Evolutionary conservation across 2,113 vertebrate genomes (phyloP).

Genomic region (Heloderma charlesbogerti): DNA sequence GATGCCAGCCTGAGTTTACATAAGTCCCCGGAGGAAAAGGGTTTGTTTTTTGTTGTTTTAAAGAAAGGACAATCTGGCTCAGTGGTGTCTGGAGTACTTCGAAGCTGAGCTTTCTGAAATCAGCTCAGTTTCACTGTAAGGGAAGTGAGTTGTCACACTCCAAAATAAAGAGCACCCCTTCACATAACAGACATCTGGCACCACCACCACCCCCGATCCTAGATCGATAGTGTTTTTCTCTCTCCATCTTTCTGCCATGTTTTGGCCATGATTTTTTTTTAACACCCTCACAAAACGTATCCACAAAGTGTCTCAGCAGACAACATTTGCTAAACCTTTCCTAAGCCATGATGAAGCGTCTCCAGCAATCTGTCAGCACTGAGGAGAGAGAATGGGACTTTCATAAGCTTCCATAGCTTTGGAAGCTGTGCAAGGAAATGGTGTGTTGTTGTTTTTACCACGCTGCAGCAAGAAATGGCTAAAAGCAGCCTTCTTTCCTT

Average conservation of each 20-base stretch:
- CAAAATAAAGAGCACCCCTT: not conserved
- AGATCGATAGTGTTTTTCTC: not conserved
- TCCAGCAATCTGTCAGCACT: slow-evolving; percentile 54
- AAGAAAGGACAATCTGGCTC: not conserved
- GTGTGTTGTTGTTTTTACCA: not conserved
- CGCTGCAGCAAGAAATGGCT: not conserved
- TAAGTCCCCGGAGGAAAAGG: not conserved
- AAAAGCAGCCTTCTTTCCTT: not conserved
- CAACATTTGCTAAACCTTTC: slow-evolving; percentile 15
- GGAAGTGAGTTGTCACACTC: not conserved
- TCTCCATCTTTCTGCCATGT: not conserved
- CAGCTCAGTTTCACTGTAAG: not conserved
- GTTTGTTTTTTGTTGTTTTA: not conserved
- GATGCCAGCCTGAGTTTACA: not conserved
- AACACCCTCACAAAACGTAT: not conserved
- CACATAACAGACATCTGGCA: not conserved
- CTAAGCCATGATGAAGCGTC: slow-evolving; percentile 31
- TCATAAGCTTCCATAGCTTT: slow-evolving; percentile 9
- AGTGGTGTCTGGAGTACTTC: not conserved
- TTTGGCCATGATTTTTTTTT: not conserved
- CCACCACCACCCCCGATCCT: not conserved
- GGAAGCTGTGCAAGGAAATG: not conserved
- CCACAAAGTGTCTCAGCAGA: not conserved
- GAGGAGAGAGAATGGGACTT: slow-evolving; percentile 15
- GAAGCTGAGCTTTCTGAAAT: not conserved